Percentiles rank a stretch among this genome's conserved stretches.
These are phyloP conservation scores for Platichthys flesus DNA, from an alignment of 2,113 vertebrate species.

Conservation along the genomic window DNA sequence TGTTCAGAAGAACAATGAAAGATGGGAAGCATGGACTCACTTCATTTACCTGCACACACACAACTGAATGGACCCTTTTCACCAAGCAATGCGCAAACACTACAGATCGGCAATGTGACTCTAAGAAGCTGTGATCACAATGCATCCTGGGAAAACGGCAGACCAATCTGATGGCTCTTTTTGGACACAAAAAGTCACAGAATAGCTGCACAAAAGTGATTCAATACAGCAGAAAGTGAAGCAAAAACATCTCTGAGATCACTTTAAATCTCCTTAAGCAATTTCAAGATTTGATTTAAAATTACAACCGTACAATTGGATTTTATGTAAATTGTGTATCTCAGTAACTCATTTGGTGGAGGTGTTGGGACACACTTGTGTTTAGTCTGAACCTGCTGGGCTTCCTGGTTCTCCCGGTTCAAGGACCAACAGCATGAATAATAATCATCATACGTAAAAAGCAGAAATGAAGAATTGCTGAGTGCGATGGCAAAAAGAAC, in stretches of 20 bases:
- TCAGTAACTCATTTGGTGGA: conserved; percentile 51
- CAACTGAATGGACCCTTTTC: conserved; percentile 5
- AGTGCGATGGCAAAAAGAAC: not conserved
- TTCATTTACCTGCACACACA: conserved; percentile 25
- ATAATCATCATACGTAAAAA: not conserved
- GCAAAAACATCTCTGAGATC: not conserved
- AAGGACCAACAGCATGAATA: conserved; percentile 9
- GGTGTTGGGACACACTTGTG: conserved; percentile 20
- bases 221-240: not conserved
- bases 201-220: conserved; percentile 11
- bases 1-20: conserved; percentile 38
- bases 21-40: conserved; percentile 2
- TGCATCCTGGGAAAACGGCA: conserved; percentile 1
- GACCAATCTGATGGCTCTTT: not conserved
- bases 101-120: not conserved
- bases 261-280: not conserved
- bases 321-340: not conserved
- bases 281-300: not conserved
- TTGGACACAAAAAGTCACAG: not conserved
- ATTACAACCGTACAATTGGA: not conserved
- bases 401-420: conserved; percentile 10
- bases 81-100: conserved; percentile 39
- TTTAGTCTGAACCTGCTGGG: not conserved
- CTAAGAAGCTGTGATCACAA: not conserved
- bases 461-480: not conserved